Evolutionary conservation across 2,888 invertebrate genomes (phyloP), one percentile per base, ranked within the genome.

Genomic region (Tipula vernalis): DNA sequence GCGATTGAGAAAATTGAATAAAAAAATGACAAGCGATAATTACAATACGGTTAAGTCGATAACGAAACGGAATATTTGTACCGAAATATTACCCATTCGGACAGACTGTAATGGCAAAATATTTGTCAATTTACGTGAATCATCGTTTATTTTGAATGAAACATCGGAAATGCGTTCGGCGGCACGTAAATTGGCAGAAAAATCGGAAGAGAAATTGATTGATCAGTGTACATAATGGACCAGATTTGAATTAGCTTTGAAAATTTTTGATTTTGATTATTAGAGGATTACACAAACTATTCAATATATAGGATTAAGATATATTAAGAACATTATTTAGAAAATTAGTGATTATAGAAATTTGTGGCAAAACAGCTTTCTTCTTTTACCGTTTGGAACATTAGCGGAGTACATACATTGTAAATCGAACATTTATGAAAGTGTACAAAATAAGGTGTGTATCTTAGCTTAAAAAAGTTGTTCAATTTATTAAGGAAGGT

Each of bases 1-100:
- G 87, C 95, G 95, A 90, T 94, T 95, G 90, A 92, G 94, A 88
- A 95, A 96, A 91, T 91, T 36, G 36, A 86, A 84, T 15, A 84
- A 84, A 13, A 84, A 84, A 84, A 6, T 41, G 0, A 5, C 41
- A 8, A 39, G 8, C 10, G 71, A 28, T 10, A 71, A 71, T 71
- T 71, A 71, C 71, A 71, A 71, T 28, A 71, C 71, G 28, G 71
- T 71, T n/a, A 71, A 71, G 28, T 71, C 71, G 71, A 13, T 71
- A 15, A 90, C 91, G 0, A 71, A 71, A 28, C 90, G 91, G 5
- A 92, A 91, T 88, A 91, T 92, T 2, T 91, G 91, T 89, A 91
- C 92, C 0, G 91, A 92, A 88, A 91, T 92, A 18, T 87, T 92
- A 36, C 92, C 91, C 51, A 91, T 92, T 18, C 91, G 91, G 87